These are phyloP conservation scores for Cydia splendana DNA, from an alignment of 1,140 invertebrate genomes.

Conservation along the genomic window DNA sequence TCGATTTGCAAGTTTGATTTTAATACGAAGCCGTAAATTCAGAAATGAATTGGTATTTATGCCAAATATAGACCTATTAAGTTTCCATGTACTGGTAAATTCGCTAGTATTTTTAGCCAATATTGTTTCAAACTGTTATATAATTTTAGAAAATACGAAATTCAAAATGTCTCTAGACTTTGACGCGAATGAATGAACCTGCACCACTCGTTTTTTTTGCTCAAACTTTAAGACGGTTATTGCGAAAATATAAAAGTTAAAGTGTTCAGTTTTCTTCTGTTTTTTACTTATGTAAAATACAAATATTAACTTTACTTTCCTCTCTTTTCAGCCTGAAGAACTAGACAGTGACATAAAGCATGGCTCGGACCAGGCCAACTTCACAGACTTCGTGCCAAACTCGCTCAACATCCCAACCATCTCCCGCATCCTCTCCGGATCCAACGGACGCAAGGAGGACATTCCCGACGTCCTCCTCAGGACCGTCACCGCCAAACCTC, in stretches of 20 bases:
- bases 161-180: too few relatives aligned
- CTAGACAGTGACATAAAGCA: constrained; percentile 70
- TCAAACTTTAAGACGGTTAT: too few relatives aligned
- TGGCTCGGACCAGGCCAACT: constrained; percentile 77
- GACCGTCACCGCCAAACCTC: constrained; percentile 84
- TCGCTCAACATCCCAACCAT: constrained; percentile 85
- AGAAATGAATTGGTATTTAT: constrained; percentile 10
- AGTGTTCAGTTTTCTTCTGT: too few relatives aligned
- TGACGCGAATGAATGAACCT: too few relatives aligned
- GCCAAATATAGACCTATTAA: not conserved
- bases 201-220: too few relatives aligned
- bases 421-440: constrained; percentile 88
- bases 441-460: constrained; percentile 89
- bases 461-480: constrained; percentile 86
- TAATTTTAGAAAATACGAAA: too few relatives aligned
- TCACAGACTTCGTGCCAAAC: constrained; percentile 83
- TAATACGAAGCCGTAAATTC: not conserved
- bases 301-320: constrained; percentile 37
- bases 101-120: too few relatives aligned
- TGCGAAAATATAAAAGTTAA: too few relatives aligned
- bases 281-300: too few relatives aligned
- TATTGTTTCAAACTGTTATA: too few relatives aligned
- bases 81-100: too few relatives aligned
- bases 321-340: constrained; percentile 74
- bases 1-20: not conserved